Conservation (phyloP, 1,140 invertebrate genomes). For the Theocolax elegans region DNA sequence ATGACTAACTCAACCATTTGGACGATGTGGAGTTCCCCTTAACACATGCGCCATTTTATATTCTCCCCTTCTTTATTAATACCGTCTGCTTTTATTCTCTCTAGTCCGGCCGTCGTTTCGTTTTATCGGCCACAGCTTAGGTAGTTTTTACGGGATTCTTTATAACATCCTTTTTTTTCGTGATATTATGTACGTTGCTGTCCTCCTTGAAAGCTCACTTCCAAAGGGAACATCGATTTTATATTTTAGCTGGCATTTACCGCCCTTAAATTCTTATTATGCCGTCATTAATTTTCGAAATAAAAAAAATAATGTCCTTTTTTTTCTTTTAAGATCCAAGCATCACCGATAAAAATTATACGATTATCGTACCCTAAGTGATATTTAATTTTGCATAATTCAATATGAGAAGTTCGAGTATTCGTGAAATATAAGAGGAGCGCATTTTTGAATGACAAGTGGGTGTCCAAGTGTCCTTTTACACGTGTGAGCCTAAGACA, state of each 20-base stretch:
- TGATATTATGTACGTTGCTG: not conserved
- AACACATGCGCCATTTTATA: not conserved
- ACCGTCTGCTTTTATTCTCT: not conserved
- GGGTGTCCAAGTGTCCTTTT: too few species aligned
- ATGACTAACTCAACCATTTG: too few species aligned
- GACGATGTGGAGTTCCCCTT: too few species aligned
- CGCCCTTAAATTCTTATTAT: conserved; percentile 15
- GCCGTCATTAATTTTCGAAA: not conserved
- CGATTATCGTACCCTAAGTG: not conserved
- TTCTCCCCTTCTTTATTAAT: not conserved
- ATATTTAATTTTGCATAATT: not conserved
- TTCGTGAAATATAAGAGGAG: too few species aligned
- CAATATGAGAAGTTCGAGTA: too few species aligned
- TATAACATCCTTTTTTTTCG: conserved; percentile 21
- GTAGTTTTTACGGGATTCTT: conserved; percentile 12
- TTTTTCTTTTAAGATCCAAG: not conserved
- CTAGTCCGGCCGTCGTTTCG: not conserved
- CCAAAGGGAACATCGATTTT: conserved; percentile 9
- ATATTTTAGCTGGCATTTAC: conserved; percentile 10
- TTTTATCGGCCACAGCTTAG: conserved; percentile 25
- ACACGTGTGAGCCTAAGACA: too few species aligned
- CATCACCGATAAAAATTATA: not conserved
- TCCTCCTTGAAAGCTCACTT: conserved; percentile 3
- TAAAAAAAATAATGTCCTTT: not conserved
- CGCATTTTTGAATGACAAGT: too few species aligned